Base-by-base conservation (phyloP, 2,888 invertebrate species). In the Aleiodes leptofemur region DNA sequence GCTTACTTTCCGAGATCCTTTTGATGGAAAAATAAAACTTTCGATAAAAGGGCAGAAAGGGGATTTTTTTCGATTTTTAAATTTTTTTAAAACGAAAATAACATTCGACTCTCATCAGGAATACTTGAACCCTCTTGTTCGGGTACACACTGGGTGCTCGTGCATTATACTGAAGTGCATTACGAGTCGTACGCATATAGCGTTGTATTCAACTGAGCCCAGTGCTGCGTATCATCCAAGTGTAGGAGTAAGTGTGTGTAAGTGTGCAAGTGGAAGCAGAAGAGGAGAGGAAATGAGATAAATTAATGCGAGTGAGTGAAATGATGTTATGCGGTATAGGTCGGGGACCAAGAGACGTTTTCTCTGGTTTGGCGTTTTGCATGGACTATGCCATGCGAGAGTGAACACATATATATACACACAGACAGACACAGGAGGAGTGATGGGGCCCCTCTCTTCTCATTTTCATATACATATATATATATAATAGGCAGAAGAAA, bases 241-340 rank as follows among this genome's bases (percentile, higher is more conserved):
- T 70, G 57, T 70, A 56, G 78, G 79, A 78, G 77, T 59, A 72
- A 72, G 78, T 48, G 76, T 75, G 79, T 78, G 77, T 59, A 72
- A 72, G 78, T 48, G 76, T 75, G 79, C 77, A 59, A 72, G 79
- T 72, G 74, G 72, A 73, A 76, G 53, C 2, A 73, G 73, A 73
- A 76, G 53, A 13, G 38, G 66, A 71, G 23, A 34, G 50, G 73
- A 38, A 51, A 31, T 2, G 69, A 14, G 50, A n/a, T 68, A 13
- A 59, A 43, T 38, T 48, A 11, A 43, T 43, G 38, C 14, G 57
- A 50, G 71, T 16, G 61, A 56, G 70, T 29, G 64, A 74, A 61
- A 61, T 51, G 29, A 43, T 43, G 74, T 13, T 31, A 56, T 43
- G 57, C 48, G 73, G 73, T 48, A n/a, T 64, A 70, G 73, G 73